phyloP scores from a whole-genome alignment of 2,888 invertebrate genomes.

The Chloroclysta siterata region DNA sequence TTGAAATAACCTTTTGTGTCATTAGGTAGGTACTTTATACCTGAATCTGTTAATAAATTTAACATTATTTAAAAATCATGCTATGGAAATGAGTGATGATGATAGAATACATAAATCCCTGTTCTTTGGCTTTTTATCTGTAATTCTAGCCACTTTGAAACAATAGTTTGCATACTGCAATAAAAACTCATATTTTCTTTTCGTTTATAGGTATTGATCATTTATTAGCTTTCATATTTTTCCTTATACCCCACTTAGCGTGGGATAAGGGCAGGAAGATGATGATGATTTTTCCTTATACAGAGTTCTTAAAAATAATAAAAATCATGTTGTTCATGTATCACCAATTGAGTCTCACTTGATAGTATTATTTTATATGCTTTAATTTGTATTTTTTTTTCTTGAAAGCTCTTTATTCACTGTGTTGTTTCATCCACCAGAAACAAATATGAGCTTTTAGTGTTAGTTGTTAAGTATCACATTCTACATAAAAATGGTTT shows the following conservation, averaged over 20 bases:
- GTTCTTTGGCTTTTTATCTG: background rate
- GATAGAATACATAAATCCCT: background rate
- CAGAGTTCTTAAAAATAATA: background rate
- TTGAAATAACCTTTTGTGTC: constrained; percentile 12
- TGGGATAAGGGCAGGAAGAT: too few species aligned
- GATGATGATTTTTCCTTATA: too few species aligned
- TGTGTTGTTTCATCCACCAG: constrained; percentile 37
- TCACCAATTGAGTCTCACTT: background rate
- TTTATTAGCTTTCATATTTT: background rate
- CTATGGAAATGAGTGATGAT: background rate
- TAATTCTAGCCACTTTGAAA: background rate
- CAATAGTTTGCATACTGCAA: background rate
- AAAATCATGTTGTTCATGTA: background rate
- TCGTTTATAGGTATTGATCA: background rate
- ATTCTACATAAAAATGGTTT: constrained; percentile 26
- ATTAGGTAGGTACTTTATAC: background rate
- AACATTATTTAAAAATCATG: background rate
- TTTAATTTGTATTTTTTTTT: constrained; percentile 7
- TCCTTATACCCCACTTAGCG: too few species aligned
- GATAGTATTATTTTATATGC: constrained; percentile 17
- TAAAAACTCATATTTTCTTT: background rate
- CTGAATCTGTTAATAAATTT: constrained; percentile 1
- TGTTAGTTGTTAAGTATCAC: constrained; percentile 41
- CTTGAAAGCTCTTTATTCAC: background rate
- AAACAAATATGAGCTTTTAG: constrained; percentile 56